phyloP scores from a whole-genome alignment of 2,797 vertebrate species.

The Sebastes steindachneri region DNA sequence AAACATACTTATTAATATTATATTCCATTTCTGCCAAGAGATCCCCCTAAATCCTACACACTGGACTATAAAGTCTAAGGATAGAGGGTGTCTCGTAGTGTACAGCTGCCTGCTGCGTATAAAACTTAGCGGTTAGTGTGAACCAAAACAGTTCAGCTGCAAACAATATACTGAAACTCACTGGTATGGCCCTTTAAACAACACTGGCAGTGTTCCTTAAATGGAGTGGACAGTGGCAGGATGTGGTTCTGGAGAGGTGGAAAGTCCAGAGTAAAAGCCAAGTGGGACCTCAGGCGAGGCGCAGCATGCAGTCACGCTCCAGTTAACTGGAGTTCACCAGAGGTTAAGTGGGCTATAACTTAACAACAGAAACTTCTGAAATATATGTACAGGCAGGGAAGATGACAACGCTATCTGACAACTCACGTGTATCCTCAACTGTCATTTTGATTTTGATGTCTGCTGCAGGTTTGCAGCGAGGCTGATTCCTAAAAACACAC shows the following conservation, averaged over 20 bases:
- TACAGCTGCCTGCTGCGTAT: neutral
- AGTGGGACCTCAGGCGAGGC: constrained; percentile 36
- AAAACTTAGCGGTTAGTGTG: neutral
- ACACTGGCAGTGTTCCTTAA: neutral
- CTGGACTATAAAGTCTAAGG: neutral
- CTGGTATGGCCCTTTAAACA: constrained; percentile 10
- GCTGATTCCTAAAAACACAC: constrained; percentile 24
- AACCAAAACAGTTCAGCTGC: neutral
- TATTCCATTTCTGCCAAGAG: neutral
- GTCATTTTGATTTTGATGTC: constrained; percentile 39
- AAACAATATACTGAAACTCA: neutral
- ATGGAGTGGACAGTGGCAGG: constrained; percentile 42
- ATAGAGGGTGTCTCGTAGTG: neutral
- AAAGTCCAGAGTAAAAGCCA: constrained; percentile 58
- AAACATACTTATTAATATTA: neutral
- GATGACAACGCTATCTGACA: constrained; percentile 28
- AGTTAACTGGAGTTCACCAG: constrained; percentile 60
- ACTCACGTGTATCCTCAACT: constrained; percentile 30
- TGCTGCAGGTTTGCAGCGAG: constrained; percentile 15
- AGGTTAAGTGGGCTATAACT: constrained; percentile 62
- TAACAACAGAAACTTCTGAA: constrained; percentile 43
- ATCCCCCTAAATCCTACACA: neutral
- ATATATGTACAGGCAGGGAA: constrained; percentile 21
- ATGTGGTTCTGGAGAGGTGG: constrained; percentile 49
- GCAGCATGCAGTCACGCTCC: constrained; percentile 52